phyloP scores from a whole-genome alignment of 2,797 vertebrate species.

The Myotis myotis region DNA sequence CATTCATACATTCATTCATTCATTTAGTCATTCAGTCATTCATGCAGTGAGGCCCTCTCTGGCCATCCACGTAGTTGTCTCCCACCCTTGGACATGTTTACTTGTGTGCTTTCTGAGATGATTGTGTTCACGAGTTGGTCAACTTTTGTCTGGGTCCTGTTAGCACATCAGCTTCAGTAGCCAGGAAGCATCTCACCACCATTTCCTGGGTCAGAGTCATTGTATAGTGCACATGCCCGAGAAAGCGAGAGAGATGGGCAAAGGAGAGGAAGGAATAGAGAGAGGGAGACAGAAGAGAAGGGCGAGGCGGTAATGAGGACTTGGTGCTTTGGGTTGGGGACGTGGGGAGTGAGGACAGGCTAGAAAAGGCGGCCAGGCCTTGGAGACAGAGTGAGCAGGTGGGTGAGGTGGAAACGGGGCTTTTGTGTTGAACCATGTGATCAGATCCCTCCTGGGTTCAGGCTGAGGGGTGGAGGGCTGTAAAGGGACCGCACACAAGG shows the following conservation, averaged over 20 bases:
- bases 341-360: too few relatives aligned
- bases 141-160: not conserved
- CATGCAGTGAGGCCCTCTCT: not conserved
- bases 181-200: not conserved
- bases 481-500: not conserved
- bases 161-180: not conserved
- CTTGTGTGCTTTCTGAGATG: not conserved
- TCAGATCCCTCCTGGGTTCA: not conserved
- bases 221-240: not conserved
- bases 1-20: not conserved
- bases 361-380: not conserved
- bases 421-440: not conserved
- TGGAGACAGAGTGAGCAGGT: not conserved
- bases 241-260: not conserved
- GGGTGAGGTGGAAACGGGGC: not conserved
- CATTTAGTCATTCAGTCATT: not conserved
- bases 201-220: not conserved
- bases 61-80: not conserved
- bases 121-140: not conserved
- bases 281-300: not conserved
- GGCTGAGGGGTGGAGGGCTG: not conserved
- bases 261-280: not conserved
- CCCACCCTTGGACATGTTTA: too few relatives aligned
- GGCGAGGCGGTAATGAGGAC: not conserved
- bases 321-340: not conserved